Conservation (phyloP, 2,113 vertebrate species). For the Cryptoleucopteryx plumbea region DNA sequence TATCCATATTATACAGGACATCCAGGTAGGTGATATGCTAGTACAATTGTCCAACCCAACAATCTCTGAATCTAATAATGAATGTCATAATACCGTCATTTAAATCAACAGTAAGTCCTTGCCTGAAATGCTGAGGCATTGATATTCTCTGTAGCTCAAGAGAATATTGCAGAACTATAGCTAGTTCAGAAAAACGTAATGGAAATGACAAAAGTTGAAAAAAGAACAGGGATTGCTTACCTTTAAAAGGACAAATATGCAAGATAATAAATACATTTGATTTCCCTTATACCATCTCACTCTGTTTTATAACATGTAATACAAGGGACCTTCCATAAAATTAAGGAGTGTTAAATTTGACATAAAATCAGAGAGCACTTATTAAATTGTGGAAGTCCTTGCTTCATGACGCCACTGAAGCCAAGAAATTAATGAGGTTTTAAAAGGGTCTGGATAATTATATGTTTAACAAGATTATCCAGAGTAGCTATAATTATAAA, state of each 20-base stretch:
- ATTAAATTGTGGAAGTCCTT: conserved; percentile 26
- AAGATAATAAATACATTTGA: not conserved
- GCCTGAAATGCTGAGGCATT: not conserved
- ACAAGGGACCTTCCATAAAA: conserved; percentile 38
- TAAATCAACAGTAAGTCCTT: not conserved
- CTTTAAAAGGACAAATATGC: not conserved
- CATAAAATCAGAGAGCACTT: conserved; percentile 24
- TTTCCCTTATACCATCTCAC: not conserved
- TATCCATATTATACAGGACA: not conserved
- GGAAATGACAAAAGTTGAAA: not conserved
- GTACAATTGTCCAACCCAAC: not conserved
- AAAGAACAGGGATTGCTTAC: not conserved
- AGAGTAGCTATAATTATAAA: conserved; percentile 28
- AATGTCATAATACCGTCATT: not conserved
- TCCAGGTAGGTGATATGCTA: not conserved
- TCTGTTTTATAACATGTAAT: not conserved
- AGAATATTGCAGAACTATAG: not conserved
- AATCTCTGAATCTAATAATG: not conserved
- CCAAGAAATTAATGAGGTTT: conserved; percentile 46
- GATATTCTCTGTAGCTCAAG: not conserved
- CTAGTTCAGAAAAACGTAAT: not conserved
- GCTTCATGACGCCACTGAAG: not conserved
- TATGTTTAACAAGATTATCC: conserved; percentile 48
- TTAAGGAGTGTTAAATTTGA: conserved; percentile 28
- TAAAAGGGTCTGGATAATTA: conserved; percentile 35